Conservation (phyloP, 2,888 invertebrate genomes). For the Ephialtes manifestator region DNA sequence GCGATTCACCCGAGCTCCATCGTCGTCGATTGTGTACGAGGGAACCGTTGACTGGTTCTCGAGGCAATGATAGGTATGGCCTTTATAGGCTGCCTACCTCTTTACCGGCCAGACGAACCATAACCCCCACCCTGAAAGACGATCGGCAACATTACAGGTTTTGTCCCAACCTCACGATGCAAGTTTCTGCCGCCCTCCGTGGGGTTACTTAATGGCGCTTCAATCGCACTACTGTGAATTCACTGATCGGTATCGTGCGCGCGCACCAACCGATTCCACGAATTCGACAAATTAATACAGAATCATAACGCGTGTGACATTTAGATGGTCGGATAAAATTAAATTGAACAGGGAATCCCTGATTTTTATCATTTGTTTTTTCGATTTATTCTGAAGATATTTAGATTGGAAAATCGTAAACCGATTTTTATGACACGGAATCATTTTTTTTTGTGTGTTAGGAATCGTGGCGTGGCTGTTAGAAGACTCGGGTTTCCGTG, state of each 20-base stretch:
- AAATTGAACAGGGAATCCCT: no score
- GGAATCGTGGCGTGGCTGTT: no score
- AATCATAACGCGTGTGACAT: no score
- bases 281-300: neutral
- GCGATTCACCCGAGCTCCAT: slow-evolving; percentile 72
- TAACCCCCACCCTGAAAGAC: slow-evolving; percentile 20
- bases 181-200: slow-evolving; percentile 43
- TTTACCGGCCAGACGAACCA: slow-evolving; percentile 53
- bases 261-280: neutral
- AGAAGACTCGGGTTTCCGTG: no score
- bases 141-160: slow-evolving; percentile 48
- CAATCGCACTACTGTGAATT: neutral
- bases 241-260: neutral
- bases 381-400: no score
- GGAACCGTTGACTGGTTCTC: slow-evolving; percentile 77
- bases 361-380: no score
- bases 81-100: slow-evolving; percentile 77
- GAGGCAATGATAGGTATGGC: slow-evolving; percentile 76
- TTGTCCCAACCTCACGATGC: neutral
- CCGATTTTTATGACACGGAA: no score
- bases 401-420: no score
- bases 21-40: slow-evolving; percentile 74
- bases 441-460: no score
- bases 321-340: neutral
- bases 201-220: slow-evolving; percentile 74